Conservation (phyloP, 2,113 vertebrate genomes). For the Nyctibius bracteatus region DNA sequence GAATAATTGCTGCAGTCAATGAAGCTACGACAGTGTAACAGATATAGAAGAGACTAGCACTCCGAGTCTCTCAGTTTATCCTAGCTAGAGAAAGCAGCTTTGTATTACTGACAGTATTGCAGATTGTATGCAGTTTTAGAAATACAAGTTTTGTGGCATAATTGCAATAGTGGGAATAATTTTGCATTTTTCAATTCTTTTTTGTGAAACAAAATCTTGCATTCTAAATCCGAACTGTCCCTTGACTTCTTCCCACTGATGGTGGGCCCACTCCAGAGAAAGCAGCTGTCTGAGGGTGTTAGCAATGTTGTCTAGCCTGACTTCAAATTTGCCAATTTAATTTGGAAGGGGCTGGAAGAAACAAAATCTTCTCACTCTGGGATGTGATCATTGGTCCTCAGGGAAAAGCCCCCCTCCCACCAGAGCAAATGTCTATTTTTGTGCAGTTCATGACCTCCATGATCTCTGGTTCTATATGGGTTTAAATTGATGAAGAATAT, state of each 20-base stretch:
- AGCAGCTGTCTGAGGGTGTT: not conserved
- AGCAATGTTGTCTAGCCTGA: not conserved
- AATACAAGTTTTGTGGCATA: not conserved
- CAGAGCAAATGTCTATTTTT: not conserved
- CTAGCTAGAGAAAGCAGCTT: not conserved
- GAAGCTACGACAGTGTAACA: not conserved
- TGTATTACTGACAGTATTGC: not conserved
- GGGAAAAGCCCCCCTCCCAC: not conserved
- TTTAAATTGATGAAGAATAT: not conserved
- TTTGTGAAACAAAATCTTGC: not conserved
- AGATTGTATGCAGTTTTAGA: not conserved
- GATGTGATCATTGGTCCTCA: not conserved
- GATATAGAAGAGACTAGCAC: not conserved
- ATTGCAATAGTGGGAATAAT: not conserved
- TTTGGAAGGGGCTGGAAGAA: not conserved
- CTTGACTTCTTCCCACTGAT: not conserved
- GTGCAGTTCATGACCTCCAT: not conserved
- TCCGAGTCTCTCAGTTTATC: not conserved
- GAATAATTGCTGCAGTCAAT: slow-evolving; percentile 2
- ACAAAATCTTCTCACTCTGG: not conserved
- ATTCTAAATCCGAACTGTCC: not conserved
- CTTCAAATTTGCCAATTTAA: not conserved
- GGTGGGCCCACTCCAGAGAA: not conserved
- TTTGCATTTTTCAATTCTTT: not conserved
- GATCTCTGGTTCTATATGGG: not conserved